phyloP scores from a whole-genome alignment of 1,140 invertebrate species.

The Polypedilum vanderplanki region DNA sequence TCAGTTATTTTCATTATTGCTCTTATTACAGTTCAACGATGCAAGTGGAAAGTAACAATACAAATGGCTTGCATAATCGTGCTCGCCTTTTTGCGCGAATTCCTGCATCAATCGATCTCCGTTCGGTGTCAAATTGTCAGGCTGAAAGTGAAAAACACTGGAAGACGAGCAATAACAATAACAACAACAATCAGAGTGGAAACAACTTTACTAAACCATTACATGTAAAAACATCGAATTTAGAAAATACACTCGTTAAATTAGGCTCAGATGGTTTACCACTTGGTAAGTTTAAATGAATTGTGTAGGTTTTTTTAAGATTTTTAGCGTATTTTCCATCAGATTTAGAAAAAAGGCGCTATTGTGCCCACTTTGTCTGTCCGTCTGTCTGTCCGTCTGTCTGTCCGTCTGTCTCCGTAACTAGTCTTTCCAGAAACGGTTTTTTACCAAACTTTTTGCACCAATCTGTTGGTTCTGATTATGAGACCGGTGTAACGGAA shows the following conservation, averaged over 20 bases:
- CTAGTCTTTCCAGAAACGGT: no score
- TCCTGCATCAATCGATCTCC: not conserved
- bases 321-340: no score
- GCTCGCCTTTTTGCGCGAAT: not conserved
- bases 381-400: no score
- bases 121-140: not conserved
- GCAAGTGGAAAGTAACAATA: slow-evolving; percentile 11
- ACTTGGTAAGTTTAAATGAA: not conserved
- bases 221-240: slow-evolving; percentile 16
- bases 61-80: not conserved
- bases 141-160: slow-evolving; percentile 5
- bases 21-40: not conserved
- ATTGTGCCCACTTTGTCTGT: no score
- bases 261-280: slow-evolving; percentile 17
- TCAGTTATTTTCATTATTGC: no score
- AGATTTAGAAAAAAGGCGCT: no score
- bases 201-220: not conserved
- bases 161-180: not conserved
- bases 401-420: no score
- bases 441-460: no score
- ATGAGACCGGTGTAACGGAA: no score
- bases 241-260: slow-evolving; percentile 11
- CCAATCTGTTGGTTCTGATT: no score
- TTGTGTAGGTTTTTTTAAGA: not conserved
- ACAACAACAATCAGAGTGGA: not conserved